A percentile compares a stretch with the other conserved stretches of the same genome.
These are phyloP conservation scores for Syngnathus acus DNA, from an alignment of 2,797 vertebrate species.

Conservation along the genomic window DNA sequence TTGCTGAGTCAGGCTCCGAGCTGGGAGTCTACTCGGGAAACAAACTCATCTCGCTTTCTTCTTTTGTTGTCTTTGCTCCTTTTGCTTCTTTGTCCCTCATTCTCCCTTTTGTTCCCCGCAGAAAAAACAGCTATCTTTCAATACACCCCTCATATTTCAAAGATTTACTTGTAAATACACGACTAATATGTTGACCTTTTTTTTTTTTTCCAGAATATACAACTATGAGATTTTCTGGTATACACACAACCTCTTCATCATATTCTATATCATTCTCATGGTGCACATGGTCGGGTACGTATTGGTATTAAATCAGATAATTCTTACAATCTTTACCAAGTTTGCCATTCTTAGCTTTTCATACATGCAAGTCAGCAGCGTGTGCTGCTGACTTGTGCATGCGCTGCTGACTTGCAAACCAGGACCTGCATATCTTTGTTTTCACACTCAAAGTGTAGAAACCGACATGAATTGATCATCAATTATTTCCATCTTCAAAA, in stretches of 20 bases:
- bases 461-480: not conserved
- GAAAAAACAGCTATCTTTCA: not conserved
- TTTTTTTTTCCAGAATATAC: conserved; percentile 72
- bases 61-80: conserved; percentile 18
- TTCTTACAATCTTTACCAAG: no score
- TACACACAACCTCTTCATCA: conserved; percentile 94
- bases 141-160: not conserved
- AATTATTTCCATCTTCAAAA: conserved; percentile 34
- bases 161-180: not conserved
- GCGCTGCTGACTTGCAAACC: no score
- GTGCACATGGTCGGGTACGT: conserved; percentile 91
- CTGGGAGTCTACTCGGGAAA: conserved; percentile 27
- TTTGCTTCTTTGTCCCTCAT: not conserved
- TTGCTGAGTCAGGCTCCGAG: conserved; percentile 36
- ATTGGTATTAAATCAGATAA: no score
- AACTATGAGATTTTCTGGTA: conserved; percentile 98
- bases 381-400: no score
- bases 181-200: not conserved
- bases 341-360: not conserved
- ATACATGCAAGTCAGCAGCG: not conserved
- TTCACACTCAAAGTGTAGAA: not conserved
- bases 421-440: not conserved
- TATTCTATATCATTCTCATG: conserved; percentile 92
- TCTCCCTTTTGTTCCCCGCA: not conserved
- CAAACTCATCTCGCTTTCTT: conserved; percentile 26